Evolutionary conservation across 2,888 invertebrate species (phyloP).

Genomic region (Volucella zonaria): DNA sequence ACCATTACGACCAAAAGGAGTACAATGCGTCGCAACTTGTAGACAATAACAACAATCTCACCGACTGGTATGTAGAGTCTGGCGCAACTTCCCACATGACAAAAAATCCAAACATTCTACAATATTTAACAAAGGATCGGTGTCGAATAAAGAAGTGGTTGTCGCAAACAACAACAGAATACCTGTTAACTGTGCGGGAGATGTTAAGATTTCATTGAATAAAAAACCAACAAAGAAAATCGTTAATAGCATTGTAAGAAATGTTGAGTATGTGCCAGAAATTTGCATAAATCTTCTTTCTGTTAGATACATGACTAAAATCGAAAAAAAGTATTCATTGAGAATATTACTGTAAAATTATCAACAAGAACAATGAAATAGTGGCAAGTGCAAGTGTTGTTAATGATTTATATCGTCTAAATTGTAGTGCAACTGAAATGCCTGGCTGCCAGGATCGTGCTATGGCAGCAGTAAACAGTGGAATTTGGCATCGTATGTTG

Average conservation of each 20-base stretch:
- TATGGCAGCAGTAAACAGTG: constrained; percentile 6
- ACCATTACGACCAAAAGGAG: not conserved
- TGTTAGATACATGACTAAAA: constrained; percentile 63
- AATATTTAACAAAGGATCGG: constrained; percentile 14
- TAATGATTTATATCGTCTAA: constrained; percentile 61
- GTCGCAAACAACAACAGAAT: constrained; percentile 57
- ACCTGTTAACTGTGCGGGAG: constrained; percentile 47
- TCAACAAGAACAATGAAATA: constrained; percentile 42
- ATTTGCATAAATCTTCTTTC: constrained; percentile 58
- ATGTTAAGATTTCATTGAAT: constrained; percentile 26
- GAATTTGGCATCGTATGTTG: constrained; percentile 69
- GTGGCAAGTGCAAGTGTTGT: constrained; percentile 52
- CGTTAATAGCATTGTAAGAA: constrained; percentile 35
- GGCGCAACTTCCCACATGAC: constrained; percentile 61
- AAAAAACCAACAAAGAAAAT: constrained; percentile 2
- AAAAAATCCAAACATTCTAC: constrained; percentile 29
- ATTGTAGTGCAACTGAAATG: constrained; percentile 41
- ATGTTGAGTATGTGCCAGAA: constrained; percentile 52
- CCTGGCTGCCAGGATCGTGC: constrained; percentile 3
- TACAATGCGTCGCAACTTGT: constrained; percentile 33
- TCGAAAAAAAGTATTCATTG: constrained; percentile 72
- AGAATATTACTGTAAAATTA: constrained; percentile 62
- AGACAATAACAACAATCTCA: constrained; percentile 29
- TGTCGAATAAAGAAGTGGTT: constrained; percentile 46
- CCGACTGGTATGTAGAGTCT: constrained; percentile 57